These are phyloP conservation scores for Mobula birostris DNA, from an alignment of 2,113 vertebrate species.

Conservation along the genomic window DNA sequence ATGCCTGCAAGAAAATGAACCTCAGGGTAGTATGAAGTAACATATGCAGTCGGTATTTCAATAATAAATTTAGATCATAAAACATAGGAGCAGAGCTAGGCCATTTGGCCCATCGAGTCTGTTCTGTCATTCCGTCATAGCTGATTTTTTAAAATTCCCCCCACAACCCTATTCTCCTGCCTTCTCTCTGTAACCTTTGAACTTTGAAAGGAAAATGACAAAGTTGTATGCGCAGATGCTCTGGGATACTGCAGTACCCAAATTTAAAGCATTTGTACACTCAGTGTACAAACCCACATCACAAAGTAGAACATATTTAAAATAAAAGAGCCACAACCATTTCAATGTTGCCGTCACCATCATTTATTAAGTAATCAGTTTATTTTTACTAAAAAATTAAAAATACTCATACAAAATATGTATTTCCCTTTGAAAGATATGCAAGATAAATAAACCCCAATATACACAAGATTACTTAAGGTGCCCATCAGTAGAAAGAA, in stretches of 20 bases:
- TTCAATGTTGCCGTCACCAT: background rate
- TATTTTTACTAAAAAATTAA: background rate
- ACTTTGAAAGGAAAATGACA: background rate
- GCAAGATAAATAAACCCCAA: conserved; percentile 22
- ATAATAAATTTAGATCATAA: too few relatives aligned
- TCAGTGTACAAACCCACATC: background rate
- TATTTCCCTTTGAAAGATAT: conserved; percentile 10
- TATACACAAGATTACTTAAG: conserved; percentile 23
- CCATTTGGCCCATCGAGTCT: too few relatives aligned
- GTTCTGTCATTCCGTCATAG: too few relatives aligned
- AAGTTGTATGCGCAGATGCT: background rate
- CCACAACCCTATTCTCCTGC: too few relatives aligned
- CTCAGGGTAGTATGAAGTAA: too few relatives aligned
- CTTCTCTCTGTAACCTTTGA: too few relatives aligned
- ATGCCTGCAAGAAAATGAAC: too few relatives aligned
- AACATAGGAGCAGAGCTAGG: too few relatives aligned
- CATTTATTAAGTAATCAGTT: conserved; percentile 24
- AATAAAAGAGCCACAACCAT: background rate
- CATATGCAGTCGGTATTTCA: too few relatives aligned
- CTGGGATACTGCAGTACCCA: too few relatives aligned
- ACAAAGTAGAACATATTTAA: background rate
- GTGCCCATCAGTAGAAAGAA: background rate
- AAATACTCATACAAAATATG: conserved; percentile 2
- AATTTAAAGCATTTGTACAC: background rate
- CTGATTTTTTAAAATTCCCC: too few relatives aligned